Percentiles rank a stretch among this genome's conserved stretches.
Evolutionary conservation across 2,797 vertebrate genomes (phyloP).

Genomic region (Cygnus olor): DNA sequence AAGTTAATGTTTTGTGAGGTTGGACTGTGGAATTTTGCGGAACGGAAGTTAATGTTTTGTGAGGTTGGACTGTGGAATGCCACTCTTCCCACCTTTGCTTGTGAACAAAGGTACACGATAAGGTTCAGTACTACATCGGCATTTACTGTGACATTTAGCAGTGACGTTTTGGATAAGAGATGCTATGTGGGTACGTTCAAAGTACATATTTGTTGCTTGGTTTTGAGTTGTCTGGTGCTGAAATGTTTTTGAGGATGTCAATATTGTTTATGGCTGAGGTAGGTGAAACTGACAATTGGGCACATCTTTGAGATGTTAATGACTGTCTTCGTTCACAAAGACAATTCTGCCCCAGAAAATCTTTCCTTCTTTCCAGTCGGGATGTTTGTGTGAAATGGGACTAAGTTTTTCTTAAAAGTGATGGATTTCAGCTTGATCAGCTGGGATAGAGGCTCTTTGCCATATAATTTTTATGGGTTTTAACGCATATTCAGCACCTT

Average conservation of each 20-base stretch:
- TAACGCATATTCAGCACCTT: background rate
- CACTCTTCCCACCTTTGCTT: conserved; percentile 29
- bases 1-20: conserved; percentile 20
- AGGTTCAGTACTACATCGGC: background rate
- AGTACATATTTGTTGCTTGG: conserved; percentile 9
- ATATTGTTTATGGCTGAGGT: background rate
- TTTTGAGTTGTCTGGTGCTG: background rate
- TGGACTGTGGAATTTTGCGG: background rate
- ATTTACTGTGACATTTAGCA: conserved; percentile 1
- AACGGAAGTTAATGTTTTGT: conserved; percentile 33
- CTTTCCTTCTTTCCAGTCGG: background rate
- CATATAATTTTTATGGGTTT: background rate
- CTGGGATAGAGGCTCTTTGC: background rate
- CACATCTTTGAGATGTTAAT: background rate
- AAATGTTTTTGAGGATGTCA: background rate
- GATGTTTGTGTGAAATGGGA: background rate
- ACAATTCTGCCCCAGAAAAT: background rate
- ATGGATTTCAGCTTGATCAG: background rate
- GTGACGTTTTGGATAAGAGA: background rate
- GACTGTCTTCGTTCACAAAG: background rate
- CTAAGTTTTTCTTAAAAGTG: background rate
- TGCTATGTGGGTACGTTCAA: background rate
- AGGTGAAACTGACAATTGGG: background rate
- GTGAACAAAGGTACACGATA: conserved; percentile 4
- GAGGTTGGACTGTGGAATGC: background rate